Evolutionary conservation across 2,113 vertebrate genomes (phyloP), one percentile per base, ranked within the genome.

Genomic region (Balaeniceps rex): DNA sequence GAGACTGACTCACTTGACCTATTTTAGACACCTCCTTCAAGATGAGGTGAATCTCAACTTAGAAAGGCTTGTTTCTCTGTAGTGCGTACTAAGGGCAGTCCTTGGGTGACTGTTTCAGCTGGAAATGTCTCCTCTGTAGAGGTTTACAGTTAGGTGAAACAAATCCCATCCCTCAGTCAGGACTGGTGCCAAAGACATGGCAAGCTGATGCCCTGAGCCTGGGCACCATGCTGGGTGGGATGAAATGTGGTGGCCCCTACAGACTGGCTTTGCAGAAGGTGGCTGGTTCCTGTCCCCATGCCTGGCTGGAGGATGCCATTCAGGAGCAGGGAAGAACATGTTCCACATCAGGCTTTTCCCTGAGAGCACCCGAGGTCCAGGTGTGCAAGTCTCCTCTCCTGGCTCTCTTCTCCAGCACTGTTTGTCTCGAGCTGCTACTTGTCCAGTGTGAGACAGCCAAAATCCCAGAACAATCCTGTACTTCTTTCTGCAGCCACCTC

Each of bases 241-340:
- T 33, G 58, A 86, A 69, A 61, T 1, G 14, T 4, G 12, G 14
- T 0, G 10, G 13, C 21, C 13, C 8, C 0, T 0, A 31, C 19
- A 74, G 36, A 22, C 10, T 0, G 3, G 22, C 58, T 91, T 65
- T 81, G 54, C 21, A 57, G 46, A 38, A 65, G 21, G 22, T 51
- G 19, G 13, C 0, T 1, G n/a, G 10, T 58, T 17, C 31, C 42
- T 88, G 55, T 34, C 15, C 7, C 16, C 19, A 14, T 2, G 10
- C 15, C 29, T n/a, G 68, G 18, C 18, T 81, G 40, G 40, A 81
- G 29, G 26, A 51, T 66, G 40, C 11, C 34, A 9, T 54, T 76
- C n/a, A 81, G 58, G 33, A 86, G 25, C 33, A 69, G 33, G 33
- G 44, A 34, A 8, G 14, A 80, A 38, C 15, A 44, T 1, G 3